Evolutionary conservation across 2,888 invertebrate species (phyloP), one percentile per base, ranked within the genome.

Genomic region (Trypoxylon attenuatum): DNA sequence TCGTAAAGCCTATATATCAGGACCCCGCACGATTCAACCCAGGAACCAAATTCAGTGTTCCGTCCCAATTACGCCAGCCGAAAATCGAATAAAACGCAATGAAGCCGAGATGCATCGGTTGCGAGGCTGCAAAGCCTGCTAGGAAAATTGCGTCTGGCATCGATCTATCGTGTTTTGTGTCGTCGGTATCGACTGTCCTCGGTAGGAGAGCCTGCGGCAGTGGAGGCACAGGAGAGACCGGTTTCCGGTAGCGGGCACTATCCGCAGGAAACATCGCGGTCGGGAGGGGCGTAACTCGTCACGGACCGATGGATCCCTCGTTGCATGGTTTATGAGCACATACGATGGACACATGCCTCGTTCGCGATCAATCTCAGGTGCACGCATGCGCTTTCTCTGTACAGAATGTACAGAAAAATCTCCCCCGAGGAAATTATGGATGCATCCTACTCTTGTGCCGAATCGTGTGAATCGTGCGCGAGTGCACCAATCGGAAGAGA

Each of bases 231-330:
- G 46, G 52, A 64, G 58, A 58, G 56, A 54, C 60, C 57, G 22
- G 67, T 64, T 68, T 76, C 76, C 73, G 73, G 73, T 73, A 60
- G 67, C 52, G 15, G 63, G 46, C 55, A 59, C 53, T 62, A 61
- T 78, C 62, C 71, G 62, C 70, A 78, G 81, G 81, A 80, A 80
- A 71, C 73, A 73, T 72, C 59, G 69, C 51, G 75, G 76, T 73
- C 56, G 64, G 43, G 65, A 61, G 68, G 75, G 75, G 62, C 61
- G 72, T 71, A 61, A 67, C 71, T 69, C 68, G 79, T 78, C 73
- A 77, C 71, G 70, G 72, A 73, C 69, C 75, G 79, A 57, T 62
- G 71, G 63, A 72, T 71, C 66, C 71, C 72, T 67, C 73, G 71
- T 79, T 74, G 68, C 66, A 79, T 68, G 78, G 55, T 70, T 75